Base-by-base conservation (phyloP, 92 coral and sea anemone species). In the Muricea muricata region DNA sequence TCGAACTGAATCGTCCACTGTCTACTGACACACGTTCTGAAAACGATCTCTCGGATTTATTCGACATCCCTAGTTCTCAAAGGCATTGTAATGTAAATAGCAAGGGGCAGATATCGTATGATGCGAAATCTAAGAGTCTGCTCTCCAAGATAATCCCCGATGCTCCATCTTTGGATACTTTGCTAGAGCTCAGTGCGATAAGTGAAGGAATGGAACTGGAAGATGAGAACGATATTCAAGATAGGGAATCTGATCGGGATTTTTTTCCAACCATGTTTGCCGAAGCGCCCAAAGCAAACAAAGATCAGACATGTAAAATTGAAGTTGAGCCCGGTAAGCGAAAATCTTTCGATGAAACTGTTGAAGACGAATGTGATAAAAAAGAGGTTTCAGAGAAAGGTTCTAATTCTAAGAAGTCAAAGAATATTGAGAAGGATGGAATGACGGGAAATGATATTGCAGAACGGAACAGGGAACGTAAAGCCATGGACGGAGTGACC, bases 31-130 rank as follows among this genome's bases (percentile, higher is more conserved):
- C 70, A 3, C 70, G 24, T 40, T 71, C 78, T 18, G 80, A 75
- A 10, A 34, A 30, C 25, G 70, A 78, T 33, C 83, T 78, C 28
- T 78, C 71, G 15, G 41, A 35, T 21, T 78, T 76, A 34, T 33
- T 78, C 3, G 83, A 78, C 29, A 57, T 78, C 18, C 83, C 83
- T 17, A 52, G 71, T 39, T 78, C 83, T 78, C 83, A 78, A 57
- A 70, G 83, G 12, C 50, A 20, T 37, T 68, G 70, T 10, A 63
- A 63, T n/a, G n/a, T n/a, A n/a, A 39, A 11, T 28, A 6, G 2
- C 70, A 28, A 17, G 70, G 37, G 37, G n/a, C 60, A 1, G 60
- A 52, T 17, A 18, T 17, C 60, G 20, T 6, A 52, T 23, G 21
- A 7, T 52, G 24, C 5, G 60, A 52, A 9, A 52, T 17, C 60